Evolutionary conservation across 2,797 vertebrate genomes (phyloP).

Genomic region (Gambusia yucatana): DNA sequence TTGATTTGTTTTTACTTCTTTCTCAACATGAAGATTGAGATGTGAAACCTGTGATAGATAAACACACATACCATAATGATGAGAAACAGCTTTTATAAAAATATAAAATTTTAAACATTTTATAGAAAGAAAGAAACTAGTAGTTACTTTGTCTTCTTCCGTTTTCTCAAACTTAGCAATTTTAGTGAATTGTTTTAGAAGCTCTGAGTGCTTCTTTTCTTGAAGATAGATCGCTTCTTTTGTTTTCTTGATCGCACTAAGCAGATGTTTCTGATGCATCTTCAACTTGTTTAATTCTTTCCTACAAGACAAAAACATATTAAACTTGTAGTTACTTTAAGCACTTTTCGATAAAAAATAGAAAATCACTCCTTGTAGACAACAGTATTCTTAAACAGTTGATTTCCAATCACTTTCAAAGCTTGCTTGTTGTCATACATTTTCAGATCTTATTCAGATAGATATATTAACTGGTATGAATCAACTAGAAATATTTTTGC

Average conservation of each 20-base stretch:
- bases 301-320: slow-evolving; percentile 37
- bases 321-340: not conserved
- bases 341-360: not conserved
- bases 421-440: slow-evolving; percentile 5
- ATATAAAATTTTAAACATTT: not conserved
- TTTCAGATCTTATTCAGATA: not conserved
- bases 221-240: slow-evolving; percentile 29
- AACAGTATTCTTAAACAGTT: not conserved
- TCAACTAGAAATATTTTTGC: slow-evolving; percentile 28
- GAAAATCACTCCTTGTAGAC: not conserved
- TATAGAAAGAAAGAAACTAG: not conserved
- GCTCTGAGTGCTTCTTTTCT: slow-evolving; percentile 31
- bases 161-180: slow-evolving; percentile 35
- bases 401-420: not conserved
- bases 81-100: not conserved
- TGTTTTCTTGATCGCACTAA: slow-evolving; percentile 41
- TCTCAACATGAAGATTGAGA: slow-evolving; percentile 60
- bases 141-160: slow-evolving; percentile 44
- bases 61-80: not conserved
- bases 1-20: slow-evolving; percentile 47
- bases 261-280: slow-evolving; percentile 25
- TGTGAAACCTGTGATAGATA: slow-evolving; percentile 62
- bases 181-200: slow-evolving; percentile 36
- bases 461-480: not conserved
- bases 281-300: slow-evolving; percentile 49